phyloP scores from a whole-genome alignment of 1,140 invertebrate species.

The Tetramorium parvispinum region DNA sequence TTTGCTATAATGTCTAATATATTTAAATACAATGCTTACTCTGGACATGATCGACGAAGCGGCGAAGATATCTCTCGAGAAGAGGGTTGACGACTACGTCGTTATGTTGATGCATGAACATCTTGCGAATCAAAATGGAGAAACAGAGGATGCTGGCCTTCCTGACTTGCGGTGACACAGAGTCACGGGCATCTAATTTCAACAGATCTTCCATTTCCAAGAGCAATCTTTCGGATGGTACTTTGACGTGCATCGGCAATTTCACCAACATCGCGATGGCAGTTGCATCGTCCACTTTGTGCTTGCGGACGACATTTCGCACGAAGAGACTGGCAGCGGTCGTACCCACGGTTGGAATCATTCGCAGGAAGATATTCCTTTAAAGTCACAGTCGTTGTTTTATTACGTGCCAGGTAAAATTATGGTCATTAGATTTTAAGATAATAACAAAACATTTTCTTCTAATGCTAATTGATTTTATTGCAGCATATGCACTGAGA shows the following conservation, averaged over 20 bases:
- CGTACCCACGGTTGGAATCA: slow-evolving; percentile 84
- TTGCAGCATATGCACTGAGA: background rate
- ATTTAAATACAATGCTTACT: slow-evolving; percentile 68
- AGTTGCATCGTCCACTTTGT: slow-evolving; percentile 70
- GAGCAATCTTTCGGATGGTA: slow-evolving; percentile 78
- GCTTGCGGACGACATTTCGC: slow-evolving; percentile 77
- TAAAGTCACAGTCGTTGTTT: background rate
- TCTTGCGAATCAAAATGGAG: slow-evolving; percentile 80
- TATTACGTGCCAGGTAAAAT: background rate
- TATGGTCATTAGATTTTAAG: background rate
- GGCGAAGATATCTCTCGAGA: slow-evolving; percentile 66
- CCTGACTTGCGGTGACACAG: slow-evolving; percentile 68
- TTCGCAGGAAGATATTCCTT: slow-evolving; percentile 81
- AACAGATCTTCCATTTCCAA: slow-evolving; percentile 79
- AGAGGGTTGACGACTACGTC: background rate
- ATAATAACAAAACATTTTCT: slow-evolving; percentile 2
- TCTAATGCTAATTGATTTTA: background rate
- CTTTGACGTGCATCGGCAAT: slow-evolving; percentile 80
- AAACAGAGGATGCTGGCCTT: slow-evolving; percentile 81
- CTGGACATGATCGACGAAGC: slow-evolving; percentile 73
- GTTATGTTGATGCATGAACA: slow-evolving; percentile 66
- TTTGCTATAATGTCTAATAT: background rate
- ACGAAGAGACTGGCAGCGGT: slow-evolving; percentile 79
- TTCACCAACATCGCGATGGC: slow-evolving; percentile 78
- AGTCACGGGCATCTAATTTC: slow-evolving; percentile 56